Conservation (phyloP, 2,797 vertebrate species). For the Pangasius djambal region DNA sequence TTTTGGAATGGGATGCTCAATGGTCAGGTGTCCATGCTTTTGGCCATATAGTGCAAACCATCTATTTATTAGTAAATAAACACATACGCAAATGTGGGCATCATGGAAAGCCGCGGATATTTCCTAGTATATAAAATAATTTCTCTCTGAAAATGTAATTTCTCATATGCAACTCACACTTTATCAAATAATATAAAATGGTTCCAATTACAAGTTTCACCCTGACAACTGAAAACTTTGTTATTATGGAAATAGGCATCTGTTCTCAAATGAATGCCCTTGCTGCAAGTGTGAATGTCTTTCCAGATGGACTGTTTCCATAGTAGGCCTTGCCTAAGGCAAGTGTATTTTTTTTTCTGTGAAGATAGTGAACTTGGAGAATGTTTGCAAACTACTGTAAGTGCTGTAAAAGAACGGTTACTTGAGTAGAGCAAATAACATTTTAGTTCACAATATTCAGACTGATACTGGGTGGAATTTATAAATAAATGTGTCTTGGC, state of each 20-base stretch:
- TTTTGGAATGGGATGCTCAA: background rate
- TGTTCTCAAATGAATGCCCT: constrained; percentile 20
- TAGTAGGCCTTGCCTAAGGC: constrained; percentile 20
- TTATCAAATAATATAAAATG: constrained; percentile 32
- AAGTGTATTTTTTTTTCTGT: background rate
- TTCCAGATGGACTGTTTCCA: constrained; percentile 43
- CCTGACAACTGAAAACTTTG: constrained; percentile 19
- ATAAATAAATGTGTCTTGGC: background rate
- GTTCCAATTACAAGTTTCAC: constrained; percentile 21
- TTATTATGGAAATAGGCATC: constrained; percentile 22
- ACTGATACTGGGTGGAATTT: background rate
- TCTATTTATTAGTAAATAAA: background rate
- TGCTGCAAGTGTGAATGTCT: constrained; percentile 31
- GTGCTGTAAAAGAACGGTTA: background rate
- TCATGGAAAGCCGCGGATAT: background rate
- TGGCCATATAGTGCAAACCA: background rate
- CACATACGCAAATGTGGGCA: background rate
- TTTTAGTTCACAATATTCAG: background rate
- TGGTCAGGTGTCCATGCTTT: background rate
- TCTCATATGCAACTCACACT: background rate
- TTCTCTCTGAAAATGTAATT: constrained; percentile 3
- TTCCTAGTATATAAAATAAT: background rate
- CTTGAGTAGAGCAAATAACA: background rate
- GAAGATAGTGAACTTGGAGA: background rate
- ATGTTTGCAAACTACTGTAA: constrained; percentile 5